Evolutionary conservation across 1,140 invertebrate species (phyloP).

Genomic region (Anastrepha obliqua): DNA sequence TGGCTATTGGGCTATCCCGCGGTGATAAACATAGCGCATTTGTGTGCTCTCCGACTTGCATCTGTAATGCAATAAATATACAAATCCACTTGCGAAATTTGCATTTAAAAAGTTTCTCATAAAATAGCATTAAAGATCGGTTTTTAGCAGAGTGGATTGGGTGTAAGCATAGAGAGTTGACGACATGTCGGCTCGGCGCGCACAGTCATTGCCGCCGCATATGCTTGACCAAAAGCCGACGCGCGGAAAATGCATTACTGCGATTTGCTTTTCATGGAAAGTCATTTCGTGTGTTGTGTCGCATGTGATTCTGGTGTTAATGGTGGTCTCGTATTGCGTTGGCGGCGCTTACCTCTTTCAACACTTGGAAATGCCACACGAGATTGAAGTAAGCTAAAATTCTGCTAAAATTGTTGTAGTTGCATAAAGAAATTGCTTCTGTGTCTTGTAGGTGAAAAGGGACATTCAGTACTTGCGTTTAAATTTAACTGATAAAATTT

Average conservation of each 20-base stretch:
- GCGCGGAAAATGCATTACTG: slow-evolving; percentile 75
- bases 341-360: slow-evolving; percentile 91
- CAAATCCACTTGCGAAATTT: background rate
- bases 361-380: slow-evolving; percentile 84
- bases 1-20: too few relatives aligned
- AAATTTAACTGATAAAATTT: slow-evolving; percentile 86
- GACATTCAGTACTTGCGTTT: slow-evolving; percentile 83
- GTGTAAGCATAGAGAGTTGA: background rate
- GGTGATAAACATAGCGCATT: background rate
- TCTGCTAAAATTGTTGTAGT: background rate
- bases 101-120: background rate
- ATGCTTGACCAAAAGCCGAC: slow-evolving; percentile 69
- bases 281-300: slow-evolving; percentile 90
- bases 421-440: background rate
- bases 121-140: background rate
- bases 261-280: slow-evolving; percentile 82
- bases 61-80: background rate
- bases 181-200: slow-evolving; percentile 68
- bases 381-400: slow-evolving; percentile 80
- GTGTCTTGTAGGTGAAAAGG: slow-evolving; percentile 81
- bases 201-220: slow-evolving; percentile 70
- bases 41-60: background rate
- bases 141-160: background rate
- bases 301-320: slow-evolving; percentile 89
- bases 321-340: slow-evolving; percentile 89